Evolutionary conservation across 2,113 vertebrate genomes (phyloP).

Genomic region (Oophaga pumilio): DNA sequence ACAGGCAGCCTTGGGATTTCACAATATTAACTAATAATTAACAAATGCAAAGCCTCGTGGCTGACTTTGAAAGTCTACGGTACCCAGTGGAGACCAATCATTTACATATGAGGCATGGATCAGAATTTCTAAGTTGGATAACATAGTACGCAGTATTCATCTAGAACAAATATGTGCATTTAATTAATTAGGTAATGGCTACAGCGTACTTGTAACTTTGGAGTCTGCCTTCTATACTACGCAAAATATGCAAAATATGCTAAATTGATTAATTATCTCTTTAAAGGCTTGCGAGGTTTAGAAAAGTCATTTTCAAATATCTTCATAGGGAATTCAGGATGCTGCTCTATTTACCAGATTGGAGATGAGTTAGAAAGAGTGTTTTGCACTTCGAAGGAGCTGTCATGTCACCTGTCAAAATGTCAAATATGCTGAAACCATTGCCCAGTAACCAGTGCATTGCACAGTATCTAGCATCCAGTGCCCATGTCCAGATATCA

Average conservation of each 20-base stretch:
- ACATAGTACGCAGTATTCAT: constrained; percentile 1
- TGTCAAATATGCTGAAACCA: not conserved
- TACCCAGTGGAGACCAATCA: constrained; percentile 32
- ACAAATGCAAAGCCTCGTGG: constrained; percentile 55
- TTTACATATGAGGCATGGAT: constrained; percentile 53
- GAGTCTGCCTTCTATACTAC: not conserved
- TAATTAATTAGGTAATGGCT: not conserved
- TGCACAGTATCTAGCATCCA: too few relatives aligned
- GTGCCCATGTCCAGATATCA: too few relatives aligned
- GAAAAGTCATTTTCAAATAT: not conserved
- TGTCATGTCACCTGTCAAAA: too few relatives aligned
- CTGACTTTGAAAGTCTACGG: constrained; percentile 38
- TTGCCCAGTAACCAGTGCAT: too few relatives aligned
- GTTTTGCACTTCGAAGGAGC: too few relatives aligned
- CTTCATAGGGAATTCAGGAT: not conserved
- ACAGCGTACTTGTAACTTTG: not conserved
- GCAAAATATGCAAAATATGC: not conserved
- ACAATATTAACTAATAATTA: constrained; percentile 61
- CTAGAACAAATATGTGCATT: constrained; percentile 31
- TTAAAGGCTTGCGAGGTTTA: not conserved
- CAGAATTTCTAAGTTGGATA: constrained; percentile 41
- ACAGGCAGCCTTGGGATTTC: constrained; percentile 58
- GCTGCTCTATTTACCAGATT: too few relatives aligned
- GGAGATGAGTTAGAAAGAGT: too few relatives aligned
- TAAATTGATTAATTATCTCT: not conserved